phyloP scores from a whole-genome alignment of 2,797 vertebrate genomes.

The Calcarius lapponicus region DNA sequence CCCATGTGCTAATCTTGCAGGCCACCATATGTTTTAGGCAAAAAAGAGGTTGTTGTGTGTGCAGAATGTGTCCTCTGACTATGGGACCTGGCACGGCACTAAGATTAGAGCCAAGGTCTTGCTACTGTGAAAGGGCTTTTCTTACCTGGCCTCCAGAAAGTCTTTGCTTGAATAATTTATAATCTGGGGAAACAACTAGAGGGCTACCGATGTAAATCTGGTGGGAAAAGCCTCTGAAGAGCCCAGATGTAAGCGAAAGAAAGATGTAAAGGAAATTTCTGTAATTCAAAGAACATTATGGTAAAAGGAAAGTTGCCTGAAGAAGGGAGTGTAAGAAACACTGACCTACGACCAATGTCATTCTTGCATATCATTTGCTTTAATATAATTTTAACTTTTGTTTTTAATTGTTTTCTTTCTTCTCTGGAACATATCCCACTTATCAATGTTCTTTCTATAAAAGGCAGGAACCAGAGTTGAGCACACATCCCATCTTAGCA shows the following conservation, averaged over 20 bases:
- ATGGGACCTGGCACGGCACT: not conserved
- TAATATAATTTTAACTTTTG: not conserved
- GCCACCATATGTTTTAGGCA: not conserved
- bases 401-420: not conserved
- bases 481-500: not conserved
- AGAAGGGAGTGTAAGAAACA: not conserved
- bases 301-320: not conserved
- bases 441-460: not conserved
- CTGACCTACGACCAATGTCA: accelerated
- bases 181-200: not conserved
- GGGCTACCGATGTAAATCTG: not conserved
- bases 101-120: not conserved
- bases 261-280: not conserved
- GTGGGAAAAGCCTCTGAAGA: not conserved
- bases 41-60: not conserved
- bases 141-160: not conserved
- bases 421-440: not conserved
- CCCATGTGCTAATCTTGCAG: not conserved
- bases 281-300: not conserved
- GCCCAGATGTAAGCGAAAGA: not conserved
- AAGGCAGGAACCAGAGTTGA: not conserved
- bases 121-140: not conserved
- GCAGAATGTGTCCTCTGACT: not conserved
- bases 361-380: not conserved
- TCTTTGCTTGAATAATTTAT: not conserved